Conservation (phyloP, 2,113 vertebrate genomes). For the Sorex fumeus region DNA sequence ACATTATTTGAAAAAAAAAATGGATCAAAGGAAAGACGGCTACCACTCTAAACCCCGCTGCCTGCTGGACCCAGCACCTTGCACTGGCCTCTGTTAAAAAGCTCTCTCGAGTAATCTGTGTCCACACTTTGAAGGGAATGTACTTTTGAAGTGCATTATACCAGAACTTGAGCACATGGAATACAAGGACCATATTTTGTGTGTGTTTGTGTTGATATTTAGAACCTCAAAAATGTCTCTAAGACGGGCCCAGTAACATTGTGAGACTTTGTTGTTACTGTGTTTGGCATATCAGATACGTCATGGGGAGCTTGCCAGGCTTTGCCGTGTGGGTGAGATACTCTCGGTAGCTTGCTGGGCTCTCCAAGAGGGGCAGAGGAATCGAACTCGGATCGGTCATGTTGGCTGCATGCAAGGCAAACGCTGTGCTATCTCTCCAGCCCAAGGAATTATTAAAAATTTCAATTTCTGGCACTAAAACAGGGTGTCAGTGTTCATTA, state of each 20-base stretch:
- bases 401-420: too few relatives aligned
- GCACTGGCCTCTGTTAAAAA: background rate
- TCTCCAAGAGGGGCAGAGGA: too few relatives aligned
- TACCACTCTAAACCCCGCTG: background rate
- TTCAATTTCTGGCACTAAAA: background rate
- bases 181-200: background rate
- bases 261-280: too few relatives aligned
- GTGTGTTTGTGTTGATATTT: slow-evolving; percentile 43
- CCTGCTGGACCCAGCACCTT: background rate
- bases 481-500: background rate
- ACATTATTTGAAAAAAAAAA: too few relatives aligned
- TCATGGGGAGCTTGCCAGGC: too few relatives aligned
- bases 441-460: background rate
- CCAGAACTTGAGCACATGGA: slow-evolving; percentile 33
- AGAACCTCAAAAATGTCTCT: slow-evolving; percentile 46
- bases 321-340: too few relatives aligned
- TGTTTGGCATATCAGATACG: too few relatives aligned
- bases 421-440: too few relatives aligned
- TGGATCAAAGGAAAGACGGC: too few relatives aligned
- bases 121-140: background rate
- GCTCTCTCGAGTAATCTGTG: background rate
- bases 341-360: too few relatives aligned
- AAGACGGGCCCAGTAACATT: too few relatives aligned
- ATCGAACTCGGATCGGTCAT: too few relatives aligned
- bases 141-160: background rate